These are phyloP conservation scores for Metopia argyrocephala DNA, from an alignment of 2,888 invertebrate genomes.

Conservation along the genomic window DNA sequence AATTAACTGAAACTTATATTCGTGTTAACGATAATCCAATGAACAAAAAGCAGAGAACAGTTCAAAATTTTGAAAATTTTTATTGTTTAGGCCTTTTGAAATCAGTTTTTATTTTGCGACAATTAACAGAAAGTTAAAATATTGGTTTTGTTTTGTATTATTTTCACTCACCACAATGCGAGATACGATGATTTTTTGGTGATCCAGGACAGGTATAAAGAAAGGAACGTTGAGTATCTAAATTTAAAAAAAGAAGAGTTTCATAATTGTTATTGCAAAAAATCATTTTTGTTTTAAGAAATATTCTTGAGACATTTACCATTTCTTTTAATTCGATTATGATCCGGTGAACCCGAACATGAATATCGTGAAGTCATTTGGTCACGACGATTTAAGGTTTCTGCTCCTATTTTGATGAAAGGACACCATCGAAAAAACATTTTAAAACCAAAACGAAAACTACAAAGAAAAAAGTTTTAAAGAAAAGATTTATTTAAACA, in stretches of 20 bases:
- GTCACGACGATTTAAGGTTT: slow-evolving; percentile 85
- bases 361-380: slow-evolving; percentile 88
- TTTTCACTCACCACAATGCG: slow-evolving; percentile 73
- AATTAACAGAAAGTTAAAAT: no score
- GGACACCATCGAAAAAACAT: slow-evolving; percentile 95
- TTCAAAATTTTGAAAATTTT: no score
- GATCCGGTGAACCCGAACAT: slow-evolving; percentile 88
- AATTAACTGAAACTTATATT: no score
- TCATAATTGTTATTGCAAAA: not conserved
- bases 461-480: slow-evolving; percentile 74
- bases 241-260: slow-evolving; percentile 20
- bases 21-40: no score
- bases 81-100: no score
- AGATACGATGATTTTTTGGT: slow-evolving; percentile 75
- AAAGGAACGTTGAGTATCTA: slow-evolving; percentile 78
- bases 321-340: slow-evolving; percentile 84
- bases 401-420: slow-evolving; percentile 84
- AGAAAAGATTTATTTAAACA: not conserved
- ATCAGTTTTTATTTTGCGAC: no score
- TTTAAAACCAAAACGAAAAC: slow-evolving; percentile 95
- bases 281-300: slow-evolving; percentile 6
- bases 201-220: slow-evolving; percentile 77
- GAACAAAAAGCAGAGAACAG: no score
- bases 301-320: no score
- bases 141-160: no score